phyloP scores from a whole-genome alignment of 2,797 vertebrate genomes.

The Botia kubotai region DNA sequence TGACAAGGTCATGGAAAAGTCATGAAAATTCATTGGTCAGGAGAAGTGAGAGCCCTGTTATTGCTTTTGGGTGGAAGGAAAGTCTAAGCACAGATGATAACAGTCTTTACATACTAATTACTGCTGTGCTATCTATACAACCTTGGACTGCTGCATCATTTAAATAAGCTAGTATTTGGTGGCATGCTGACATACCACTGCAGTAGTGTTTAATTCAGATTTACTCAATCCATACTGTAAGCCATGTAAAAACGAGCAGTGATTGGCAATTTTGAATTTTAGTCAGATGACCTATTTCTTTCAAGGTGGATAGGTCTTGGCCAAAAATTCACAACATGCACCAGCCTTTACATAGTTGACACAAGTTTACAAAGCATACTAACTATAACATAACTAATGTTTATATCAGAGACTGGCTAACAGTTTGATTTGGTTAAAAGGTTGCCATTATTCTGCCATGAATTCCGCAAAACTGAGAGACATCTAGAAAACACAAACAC shows the following conservation, averaged over 20 bases:
- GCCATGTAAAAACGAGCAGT: not conserved
- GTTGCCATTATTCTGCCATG: no score
- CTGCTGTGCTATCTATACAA: not conserved
- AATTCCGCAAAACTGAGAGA: no score
- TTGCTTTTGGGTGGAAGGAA: no score
- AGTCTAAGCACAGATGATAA: no score
- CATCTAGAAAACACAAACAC: no score
- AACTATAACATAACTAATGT: not conserved
- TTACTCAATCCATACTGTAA: not conserved
- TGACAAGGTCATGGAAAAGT: slow-evolving; percentile 6
- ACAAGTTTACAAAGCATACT: not conserved
- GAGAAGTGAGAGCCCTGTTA: no score
- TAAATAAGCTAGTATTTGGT: not conserved
- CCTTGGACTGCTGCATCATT: not conserved
- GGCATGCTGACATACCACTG: not conserved
- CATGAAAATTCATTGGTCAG: slow-evolving; percentile 7
- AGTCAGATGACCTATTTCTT: not conserved
- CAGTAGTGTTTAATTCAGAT: not conserved
- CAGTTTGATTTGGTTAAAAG: no score
- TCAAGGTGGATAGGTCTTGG: not conserved
- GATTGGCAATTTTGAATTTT: not conserved
- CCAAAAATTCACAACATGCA: not conserved
- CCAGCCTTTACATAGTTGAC: not conserved
- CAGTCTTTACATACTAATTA: no score
- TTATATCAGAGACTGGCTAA: no score